Percentiles rank a stretch among this genome's conserved stretches.
phyloP scores from a whole-genome alignment of 2,888 invertebrate genomes.

The Agrotis exclamationis region DNA sequence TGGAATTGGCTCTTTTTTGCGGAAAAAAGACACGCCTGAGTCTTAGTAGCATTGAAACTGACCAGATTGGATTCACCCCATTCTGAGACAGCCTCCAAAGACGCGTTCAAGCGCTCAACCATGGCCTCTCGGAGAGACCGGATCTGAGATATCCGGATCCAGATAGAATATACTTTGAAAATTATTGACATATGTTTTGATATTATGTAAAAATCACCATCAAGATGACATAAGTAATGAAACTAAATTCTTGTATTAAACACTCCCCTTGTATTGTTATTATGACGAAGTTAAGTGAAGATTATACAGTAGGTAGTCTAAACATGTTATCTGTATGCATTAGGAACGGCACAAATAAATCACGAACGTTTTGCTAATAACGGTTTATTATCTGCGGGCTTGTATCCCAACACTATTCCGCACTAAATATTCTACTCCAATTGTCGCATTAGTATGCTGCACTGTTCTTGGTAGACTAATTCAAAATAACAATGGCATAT shows the following conservation, averaged over 20 bases:
- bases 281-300: constrained; percentile 3
- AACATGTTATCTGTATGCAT: constrained; percentile 68
- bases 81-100: no score
- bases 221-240: no score
- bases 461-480: constrained; percentile 67
- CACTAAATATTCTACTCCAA: constrained; percentile 66
- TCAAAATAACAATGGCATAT: constrained; percentile 63
- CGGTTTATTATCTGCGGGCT: constrained; percentile 67
- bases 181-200: no score
- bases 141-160: no score
- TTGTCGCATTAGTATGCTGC: constrained; percentile 70
- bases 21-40: no score
- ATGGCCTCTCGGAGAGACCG: no score
- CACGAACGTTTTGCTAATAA: constrained; percentile 72
- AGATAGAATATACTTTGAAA: no score
- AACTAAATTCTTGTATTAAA: not conserved
- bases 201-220: no score
- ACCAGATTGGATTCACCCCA: no score
- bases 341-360: constrained; percentile 68
- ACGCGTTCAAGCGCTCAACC: no score
- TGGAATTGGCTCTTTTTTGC: no score
- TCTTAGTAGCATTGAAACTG: no score
- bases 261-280: not conserved
- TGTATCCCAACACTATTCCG: constrained; percentile 61
- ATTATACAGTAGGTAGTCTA: constrained; percentile 25